phyloP scores from a whole-genome alignment of 2,113 vertebrate species.

The Charina bottae region DNA sequence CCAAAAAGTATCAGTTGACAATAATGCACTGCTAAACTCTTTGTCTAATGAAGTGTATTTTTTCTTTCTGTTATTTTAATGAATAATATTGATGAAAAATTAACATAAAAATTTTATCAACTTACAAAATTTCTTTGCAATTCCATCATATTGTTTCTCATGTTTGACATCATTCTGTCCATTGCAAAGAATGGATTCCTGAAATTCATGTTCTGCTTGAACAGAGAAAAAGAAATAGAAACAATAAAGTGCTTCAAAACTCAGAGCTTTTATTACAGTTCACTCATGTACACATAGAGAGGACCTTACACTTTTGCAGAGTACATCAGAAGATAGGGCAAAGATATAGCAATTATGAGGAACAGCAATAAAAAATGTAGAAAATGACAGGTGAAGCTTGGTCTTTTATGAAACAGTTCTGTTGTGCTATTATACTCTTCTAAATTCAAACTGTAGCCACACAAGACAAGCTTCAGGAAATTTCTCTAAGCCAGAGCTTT shows the following conservation, averaged over 20 bases:
- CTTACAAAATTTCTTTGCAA: conserved; percentile 88
- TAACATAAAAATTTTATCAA: conserved; percentile 30
- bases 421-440: background rate
- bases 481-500: background rate
- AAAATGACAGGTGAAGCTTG: background rate
- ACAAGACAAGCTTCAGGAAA: background rate
- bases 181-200: conserved; percentile 82
- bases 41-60: background rate
- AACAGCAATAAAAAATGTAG: background rate
- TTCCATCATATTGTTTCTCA: conserved; percentile 84
- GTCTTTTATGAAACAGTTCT: background rate
- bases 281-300: background rate
- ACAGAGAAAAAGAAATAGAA: conserved; percentile 36
- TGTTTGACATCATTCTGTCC: conserved; percentile 85
- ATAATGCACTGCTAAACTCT: background rate
- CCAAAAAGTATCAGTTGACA: background rate
- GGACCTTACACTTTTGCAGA: conserved; percentile 4
- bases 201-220: conserved; percentile 74
- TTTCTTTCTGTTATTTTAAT: background rate
- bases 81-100: background rate
- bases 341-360: background rate
- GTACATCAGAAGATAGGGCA: conserved; percentile 2
- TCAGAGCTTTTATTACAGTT: conserved; percentile 26
- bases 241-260: background rate
- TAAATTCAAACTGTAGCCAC: background rate